Evolutionary conservation across 1,140 invertebrate species (phyloP), one percentile per base, ranked within the genome.

Genomic region (Calliphora vicina): DNA sequence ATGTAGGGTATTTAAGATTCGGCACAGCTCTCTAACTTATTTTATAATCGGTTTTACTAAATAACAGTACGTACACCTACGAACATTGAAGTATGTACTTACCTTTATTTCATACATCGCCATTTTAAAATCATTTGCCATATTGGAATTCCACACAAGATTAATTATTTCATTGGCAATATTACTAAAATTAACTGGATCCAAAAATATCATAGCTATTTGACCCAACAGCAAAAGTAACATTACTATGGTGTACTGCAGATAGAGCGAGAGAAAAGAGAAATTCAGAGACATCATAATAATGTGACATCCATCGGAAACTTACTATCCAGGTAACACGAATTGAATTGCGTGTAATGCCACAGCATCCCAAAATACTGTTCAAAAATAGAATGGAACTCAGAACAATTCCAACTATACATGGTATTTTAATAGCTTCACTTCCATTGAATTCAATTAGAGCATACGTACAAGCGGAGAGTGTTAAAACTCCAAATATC

Each of bases 71-170:
- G 35, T n/a, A 35, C 5, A 8, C 0, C 10, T 35, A 8, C 35
- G 35, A 35, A 10, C 10, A 35, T 35, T 35, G 10, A 35, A 35
- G 35, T 80, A 42, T 2, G 3, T 25, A 82, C 83, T 74, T 71
- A 88, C 88, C 85, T 89, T 88, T 20, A 89, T 89, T 73, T 89
- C 86, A 57, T 85, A 89, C 67, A 85, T 84, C 45, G 88, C 82
- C 88, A 89, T 89, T 61, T 83, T 85, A 29, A 29, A 42, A 6
- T 82, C 84, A 0, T 83, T 82, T 61, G 81, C 85, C 8, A 88
- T 78, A 45, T 88, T 84, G 8, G 84, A 78, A 20, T 89, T 85
- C 88, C 88, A 89, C 45, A 87, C 88, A 29, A 82, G 82, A 42
- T 73, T 67, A 26, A 89, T 85, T 1, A 87, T 89, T 76, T 89